A percentile compares a stretch with the other conserved stretches of the same genome.
These are phyloP conservation scores for Microtus ochrogaster DNA, from an alignment of 2,113 vertebrate species.

Conservation along the genomic window DNA sequence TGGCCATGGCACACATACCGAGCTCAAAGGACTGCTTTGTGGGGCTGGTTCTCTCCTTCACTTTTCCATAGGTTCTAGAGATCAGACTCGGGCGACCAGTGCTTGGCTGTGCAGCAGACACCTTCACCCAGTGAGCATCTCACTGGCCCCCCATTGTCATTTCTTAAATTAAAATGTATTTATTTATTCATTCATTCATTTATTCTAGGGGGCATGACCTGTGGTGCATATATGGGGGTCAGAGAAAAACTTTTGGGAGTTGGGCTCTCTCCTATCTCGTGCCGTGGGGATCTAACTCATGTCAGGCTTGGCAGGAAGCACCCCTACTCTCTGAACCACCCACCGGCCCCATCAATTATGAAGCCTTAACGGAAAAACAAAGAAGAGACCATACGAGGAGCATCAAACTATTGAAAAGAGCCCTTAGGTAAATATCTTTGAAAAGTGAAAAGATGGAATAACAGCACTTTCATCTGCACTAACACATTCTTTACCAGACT, in stretches of 20 bases:
- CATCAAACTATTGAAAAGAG: background rate
- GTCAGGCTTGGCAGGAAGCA: background rate
- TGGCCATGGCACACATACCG: background rate
- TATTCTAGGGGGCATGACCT: background rate
- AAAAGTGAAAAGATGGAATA: background rate
- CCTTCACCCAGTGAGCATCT: no score
- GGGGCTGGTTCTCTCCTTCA: background rate
- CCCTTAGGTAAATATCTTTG: no score
- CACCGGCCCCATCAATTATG: background rate
- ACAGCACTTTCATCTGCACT: conserved; percentile 1
- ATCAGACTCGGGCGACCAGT: background rate
- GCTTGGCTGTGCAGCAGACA: background rate
- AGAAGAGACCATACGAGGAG: background rate
- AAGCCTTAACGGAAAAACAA: conserved; percentile 15
- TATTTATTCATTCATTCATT: background rate
- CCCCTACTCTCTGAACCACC: background rate
- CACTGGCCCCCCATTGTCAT: background rate
- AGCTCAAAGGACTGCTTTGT: background rate
- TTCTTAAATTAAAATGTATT: background rate
- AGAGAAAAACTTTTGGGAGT: background rate
- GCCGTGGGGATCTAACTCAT: background rate
- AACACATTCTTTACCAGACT: background rate
- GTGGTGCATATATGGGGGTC: no score
- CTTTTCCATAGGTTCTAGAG: background rate
- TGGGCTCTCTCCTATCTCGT: background rate